Evolutionary conservation across 2,113 vertebrate species (phyloP).

Genomic region (Anguilla japonica): DNA sequence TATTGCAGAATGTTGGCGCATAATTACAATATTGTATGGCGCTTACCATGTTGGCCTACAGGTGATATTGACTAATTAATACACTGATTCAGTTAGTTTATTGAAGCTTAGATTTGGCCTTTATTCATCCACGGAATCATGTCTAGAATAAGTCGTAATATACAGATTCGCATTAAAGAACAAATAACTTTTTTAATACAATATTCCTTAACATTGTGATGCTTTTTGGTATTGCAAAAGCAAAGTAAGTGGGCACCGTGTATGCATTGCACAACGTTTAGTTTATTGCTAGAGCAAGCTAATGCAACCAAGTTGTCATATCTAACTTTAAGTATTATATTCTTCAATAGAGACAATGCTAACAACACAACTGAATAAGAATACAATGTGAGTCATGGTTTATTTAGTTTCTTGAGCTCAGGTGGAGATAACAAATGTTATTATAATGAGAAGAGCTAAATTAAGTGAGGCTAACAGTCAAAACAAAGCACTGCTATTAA

Average conservation of each 20-base stretch:
- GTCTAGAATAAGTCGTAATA: neutral
- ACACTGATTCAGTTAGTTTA: neutral
- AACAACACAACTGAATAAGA: neutral
- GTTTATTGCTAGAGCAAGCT: neutral
- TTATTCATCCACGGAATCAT: neutral
- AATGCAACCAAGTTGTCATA: neutral
- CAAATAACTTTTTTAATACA: neutral
- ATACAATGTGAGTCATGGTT: neutral
- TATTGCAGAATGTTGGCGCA: neutral
- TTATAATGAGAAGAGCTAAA: neutral
- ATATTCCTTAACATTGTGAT: neutral
- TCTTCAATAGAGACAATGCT: neutral
- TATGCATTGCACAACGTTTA: neutral
- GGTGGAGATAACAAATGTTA: neutral
- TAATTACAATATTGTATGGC: neutral
- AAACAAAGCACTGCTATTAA: neutral
- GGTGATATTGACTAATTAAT: neutral
- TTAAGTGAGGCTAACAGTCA: slow-evolving; percentile 1
- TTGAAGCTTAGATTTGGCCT: neutral
- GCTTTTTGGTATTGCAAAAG: no score
- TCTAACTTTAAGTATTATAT: neutral
- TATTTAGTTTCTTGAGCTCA: neutral
- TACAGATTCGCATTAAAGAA: no score
- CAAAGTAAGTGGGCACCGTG: no score
- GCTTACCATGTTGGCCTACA: no score